These are phyloP conservation scores for Gnathonemus echidnorhynchus DNA, from an alignment of 2,113 vertebrate species.

Conservation along the genomic window DNA sequence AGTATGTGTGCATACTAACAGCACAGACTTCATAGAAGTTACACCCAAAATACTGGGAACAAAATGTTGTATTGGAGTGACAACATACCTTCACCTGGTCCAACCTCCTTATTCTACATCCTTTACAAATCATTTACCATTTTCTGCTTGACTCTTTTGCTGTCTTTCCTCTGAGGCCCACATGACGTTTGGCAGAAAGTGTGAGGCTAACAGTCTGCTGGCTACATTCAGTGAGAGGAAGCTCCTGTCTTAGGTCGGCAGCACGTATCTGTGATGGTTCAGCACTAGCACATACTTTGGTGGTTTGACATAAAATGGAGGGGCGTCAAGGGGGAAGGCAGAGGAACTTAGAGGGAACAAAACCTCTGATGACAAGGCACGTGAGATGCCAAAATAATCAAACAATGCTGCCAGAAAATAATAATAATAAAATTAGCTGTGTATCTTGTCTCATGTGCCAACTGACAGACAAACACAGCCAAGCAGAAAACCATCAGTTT, in stretches of 20 bases:
- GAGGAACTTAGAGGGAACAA: background rate
- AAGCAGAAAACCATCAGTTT: background rate
- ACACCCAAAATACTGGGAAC: background rate
- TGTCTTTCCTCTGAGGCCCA: background rate
- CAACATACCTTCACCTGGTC: background rate
- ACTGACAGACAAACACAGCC: background rate
- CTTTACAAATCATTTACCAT: background rate
- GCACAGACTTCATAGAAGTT: background rate
- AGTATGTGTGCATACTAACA: background rate
- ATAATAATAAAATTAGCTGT: background rate
- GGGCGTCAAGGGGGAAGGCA: background rate
- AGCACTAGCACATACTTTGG: conserved; percentile 1
- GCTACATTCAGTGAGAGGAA: background rate
- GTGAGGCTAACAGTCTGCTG: background rate
- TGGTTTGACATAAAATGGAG: background rate
- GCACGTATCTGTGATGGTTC: background rate
- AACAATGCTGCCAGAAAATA: background rate
- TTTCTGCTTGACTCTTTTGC: background rate
- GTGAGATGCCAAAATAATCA: background rate
- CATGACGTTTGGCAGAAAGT: background rate
- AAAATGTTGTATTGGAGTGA: background rate
- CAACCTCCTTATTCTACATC: background rate
- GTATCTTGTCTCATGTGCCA: background rate
- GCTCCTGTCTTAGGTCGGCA: background rate
- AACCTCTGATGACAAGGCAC: background rate